Evolutionary conservation across 2,797 vertebrate species (phyloP).

Genomic region (Labeo calbasu): DNA sequence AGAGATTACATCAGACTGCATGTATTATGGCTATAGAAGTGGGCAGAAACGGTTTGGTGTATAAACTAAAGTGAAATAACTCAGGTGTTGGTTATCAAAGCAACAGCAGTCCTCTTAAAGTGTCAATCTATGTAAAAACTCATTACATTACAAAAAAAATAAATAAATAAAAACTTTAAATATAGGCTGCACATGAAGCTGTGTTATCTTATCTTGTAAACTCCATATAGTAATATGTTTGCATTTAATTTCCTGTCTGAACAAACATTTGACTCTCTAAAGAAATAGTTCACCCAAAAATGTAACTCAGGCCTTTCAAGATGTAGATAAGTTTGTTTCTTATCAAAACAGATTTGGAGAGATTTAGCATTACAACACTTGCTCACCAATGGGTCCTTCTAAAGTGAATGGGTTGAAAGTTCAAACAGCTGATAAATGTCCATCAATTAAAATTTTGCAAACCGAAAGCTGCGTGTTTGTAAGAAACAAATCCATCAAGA

Average conservation of each 20-base stretch:
- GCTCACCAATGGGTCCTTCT: background rate
- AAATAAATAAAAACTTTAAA: background rate
- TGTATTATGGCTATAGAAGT: constrained; percentile 13
- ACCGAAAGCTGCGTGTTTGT: too few species aligned
- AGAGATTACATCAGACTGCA: constrained; percentile 42
- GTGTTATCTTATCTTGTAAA: background rate
- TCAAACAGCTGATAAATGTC: background rate
- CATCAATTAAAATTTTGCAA: too few species aligned
- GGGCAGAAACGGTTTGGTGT: background rate
- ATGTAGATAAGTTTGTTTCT: background rate
- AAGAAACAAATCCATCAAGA: too few species aligned
- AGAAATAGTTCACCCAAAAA: background rate
- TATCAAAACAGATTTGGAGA: background rate
- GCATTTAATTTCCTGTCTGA: background rate
- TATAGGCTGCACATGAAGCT: background rate
- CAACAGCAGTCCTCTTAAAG: background rate
- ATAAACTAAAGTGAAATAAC: background rate
- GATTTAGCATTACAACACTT: background rate
- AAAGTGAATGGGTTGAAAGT: background rate
- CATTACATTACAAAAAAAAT: too few species aligned
- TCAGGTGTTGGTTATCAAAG: background rate
- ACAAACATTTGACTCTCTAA: background rate
- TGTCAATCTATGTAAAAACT: background rate
- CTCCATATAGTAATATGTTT: background rate
- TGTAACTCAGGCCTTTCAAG: background rate